These are phyloP conservation scores for Monoplex corrugatus DNA, from an alignment of 2,888 invertebrate species.

Conservation along the genomic window DNA sequence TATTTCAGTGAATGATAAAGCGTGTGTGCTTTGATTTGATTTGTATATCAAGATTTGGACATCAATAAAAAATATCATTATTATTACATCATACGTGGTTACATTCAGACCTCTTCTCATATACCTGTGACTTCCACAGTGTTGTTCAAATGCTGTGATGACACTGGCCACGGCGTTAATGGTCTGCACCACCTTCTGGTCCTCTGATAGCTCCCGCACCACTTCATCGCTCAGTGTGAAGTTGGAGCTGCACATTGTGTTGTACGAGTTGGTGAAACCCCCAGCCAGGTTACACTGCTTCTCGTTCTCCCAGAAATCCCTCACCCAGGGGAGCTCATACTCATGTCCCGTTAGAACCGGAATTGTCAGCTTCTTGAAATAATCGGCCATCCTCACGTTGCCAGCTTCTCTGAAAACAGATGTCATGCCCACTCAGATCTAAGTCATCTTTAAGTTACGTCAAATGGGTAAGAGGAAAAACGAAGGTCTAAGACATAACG, in stretches of 20 bases:
- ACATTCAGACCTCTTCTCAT: too few relatives aligned
- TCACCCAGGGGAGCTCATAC: slow-evolving; percentile 67
- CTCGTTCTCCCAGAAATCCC: slow-evolving; percentile 66
- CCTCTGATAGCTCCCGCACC: slow-evolving; percentile 51
- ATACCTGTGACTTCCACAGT: background rate
- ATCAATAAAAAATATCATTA: too few relatives aligned
- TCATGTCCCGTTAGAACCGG: slow-evolving; percentile 28
- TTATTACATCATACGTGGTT: too few relatives aligned
- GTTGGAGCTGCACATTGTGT: slow-evolving; percentile 48
- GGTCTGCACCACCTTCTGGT: slow-evolving; percentile 67
- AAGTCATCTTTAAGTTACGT: too few relatives aligned
- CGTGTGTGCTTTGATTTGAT: too few relatives aligned
- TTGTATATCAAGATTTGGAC: too few relatives aligned
- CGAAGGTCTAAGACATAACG: background rate
- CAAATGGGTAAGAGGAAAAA: too few relatives aligned
- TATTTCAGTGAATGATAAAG: too few relatives aligned
- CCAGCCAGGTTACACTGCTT: slow-evolving; percentile 66
- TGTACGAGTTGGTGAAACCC: slow-evolving; percentile 59
- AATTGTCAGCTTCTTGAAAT: slow-evolving; percentile 55
- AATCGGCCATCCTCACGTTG: slow-evolving; percentile 53
- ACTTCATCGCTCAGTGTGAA: background rate
- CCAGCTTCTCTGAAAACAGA: slow-evolving; percentile 39
- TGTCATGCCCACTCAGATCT: too few relatives aligned
- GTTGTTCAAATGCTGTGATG: slow-evolving; percentile 13
- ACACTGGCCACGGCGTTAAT: slow-evolving; percentile 62